Evolutionary conservation across 2,888 invertebrate genomes (phyloP).

Genomic region (Drosophila demipolita): DNA sequence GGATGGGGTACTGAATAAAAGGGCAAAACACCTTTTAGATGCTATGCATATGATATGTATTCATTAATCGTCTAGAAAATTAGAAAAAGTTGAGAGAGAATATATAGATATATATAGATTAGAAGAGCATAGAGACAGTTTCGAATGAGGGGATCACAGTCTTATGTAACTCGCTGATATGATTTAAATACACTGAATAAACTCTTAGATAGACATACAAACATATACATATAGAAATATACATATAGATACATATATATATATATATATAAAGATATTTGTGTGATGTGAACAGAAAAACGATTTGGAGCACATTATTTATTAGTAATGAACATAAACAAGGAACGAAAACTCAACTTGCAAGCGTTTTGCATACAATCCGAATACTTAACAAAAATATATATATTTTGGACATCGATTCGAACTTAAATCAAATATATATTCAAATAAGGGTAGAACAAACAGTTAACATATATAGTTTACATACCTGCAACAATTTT

Average conservation of each 20-base stretch:
- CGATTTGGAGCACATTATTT: constrained; percentile 43
- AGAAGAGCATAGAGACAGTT: constrained; percentile 79
- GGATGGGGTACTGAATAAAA: constrained; percentile 35
- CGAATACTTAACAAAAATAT: constrained; percentile 29
- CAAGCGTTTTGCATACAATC: constrained; percentile 57
- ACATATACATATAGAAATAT: constrained; percentile 32
- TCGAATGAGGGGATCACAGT: constrained; percentile 34
- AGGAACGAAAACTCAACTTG: constrained; percentile 68
- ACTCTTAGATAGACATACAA: constrained; percentile 52
- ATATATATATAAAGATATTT: constrained; percentile 23
- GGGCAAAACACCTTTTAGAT: constrained; percentile 65
- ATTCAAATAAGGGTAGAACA: constrained; percentile 4
- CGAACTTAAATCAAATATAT: constrained; percentile 48
- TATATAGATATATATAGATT: constrained; percentile 78
- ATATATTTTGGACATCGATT: constrained; percentile 51
- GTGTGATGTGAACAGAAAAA: constrained; percentile 32
- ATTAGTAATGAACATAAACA: constrained; percentile 66
- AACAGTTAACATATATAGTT: background rate
- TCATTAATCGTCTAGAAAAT: constrained; percentile 85
- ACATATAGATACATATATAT: constrained; percentile 18
- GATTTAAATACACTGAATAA: constrained; percentile 52
- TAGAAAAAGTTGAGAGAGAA: constrained; percentile 82
- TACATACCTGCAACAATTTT: constrained; percentile 96
- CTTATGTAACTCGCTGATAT: constrained; percentile 28
- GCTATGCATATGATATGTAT: constrained; percentile 75